Evolutionary conservation across 2,888 invertebrate genomes (phyloP).

Genomic region (Parelbella ahira): DNA sequence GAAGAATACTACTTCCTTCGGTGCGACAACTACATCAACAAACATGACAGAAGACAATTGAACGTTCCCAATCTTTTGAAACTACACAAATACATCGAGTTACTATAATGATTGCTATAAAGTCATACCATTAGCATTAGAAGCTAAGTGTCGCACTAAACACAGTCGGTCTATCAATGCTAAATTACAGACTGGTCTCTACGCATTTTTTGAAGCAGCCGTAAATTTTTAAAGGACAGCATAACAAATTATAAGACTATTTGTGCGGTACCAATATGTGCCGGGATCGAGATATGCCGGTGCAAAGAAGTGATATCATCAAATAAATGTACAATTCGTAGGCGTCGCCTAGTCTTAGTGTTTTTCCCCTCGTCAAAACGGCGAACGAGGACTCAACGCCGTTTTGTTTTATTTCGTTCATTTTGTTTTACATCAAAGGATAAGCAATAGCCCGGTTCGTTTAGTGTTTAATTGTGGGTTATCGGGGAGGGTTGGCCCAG

Average conservation of each 20-base stretch:
- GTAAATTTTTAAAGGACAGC: conserved; percentile 78
- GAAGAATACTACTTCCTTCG: no score
- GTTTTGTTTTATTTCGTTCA: conserved; percentile 76
- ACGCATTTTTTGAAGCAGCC: conserved; percentile 96
- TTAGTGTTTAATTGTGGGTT: conserved; percentile 56
- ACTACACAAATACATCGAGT: conserved; percentile 3
- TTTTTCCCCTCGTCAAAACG: conserved; percentile 64
- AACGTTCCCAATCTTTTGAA: conserved; percentile 5
- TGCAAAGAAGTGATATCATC: conserved; percentile 63
- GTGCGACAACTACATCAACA: no score
- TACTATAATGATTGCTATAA: conserved; percentile 19
- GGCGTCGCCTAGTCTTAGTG: conserved; percentile 41
- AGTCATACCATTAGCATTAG: conserved; percentile 29
- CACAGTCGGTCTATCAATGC: conserved; percentile 82
- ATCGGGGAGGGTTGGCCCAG: conserved; percentile 52
- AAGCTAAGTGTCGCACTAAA: conserved; percentile 56
- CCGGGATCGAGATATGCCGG: conserved; percentile 87
- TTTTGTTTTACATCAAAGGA: conserved; percentile 77
- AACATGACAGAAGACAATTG: conserved; percentile 27
- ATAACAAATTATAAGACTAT: conserved; percentile 43
- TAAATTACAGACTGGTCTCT: conserved; percentile 95
- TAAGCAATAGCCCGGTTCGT: conserved; percentile 65
- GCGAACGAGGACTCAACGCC: conserved; percentile 60
- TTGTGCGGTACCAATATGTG: conserved; percentile 81
- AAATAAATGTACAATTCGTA: conserved; percentile 50